phyloP scores from a whole-genome alignment of 2,888 invertebrate genomes.

The Panzeria rudis region DNA sequence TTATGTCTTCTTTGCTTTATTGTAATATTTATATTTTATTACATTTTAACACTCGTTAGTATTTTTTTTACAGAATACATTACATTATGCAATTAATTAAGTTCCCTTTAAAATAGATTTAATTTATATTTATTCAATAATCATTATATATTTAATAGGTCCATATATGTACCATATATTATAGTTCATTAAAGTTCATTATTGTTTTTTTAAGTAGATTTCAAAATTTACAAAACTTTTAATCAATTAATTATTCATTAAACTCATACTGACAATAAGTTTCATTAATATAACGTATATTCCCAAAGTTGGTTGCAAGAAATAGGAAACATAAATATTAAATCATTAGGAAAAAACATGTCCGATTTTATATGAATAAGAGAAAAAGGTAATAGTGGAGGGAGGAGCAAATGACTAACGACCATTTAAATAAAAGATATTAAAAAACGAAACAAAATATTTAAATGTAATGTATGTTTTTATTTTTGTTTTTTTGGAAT shows the following conservation, averaged over 20 bases:
- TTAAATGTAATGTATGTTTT: slow-evolving; percentile 58
- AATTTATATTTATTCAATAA: slow-evolving; percentile 25
- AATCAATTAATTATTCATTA: slow-evolving; percentile 44
- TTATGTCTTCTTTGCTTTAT: slow-evolving; percentile 53
- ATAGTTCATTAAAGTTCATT: slow-evolving; percentile 46
- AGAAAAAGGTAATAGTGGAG: background rate
- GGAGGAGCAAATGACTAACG: background rate
- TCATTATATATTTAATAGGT: slow-evolving; percentile 24
- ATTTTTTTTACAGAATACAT: slow-evolving; percentile 46
- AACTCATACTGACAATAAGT: slow-evolving; percentile 35
- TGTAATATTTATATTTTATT: slow-evolving; percentile 52
- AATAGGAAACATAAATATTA: slow-evolving; percentile 10
- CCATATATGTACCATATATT: background rate
- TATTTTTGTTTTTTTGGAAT: slow-evolving; percentile 72
- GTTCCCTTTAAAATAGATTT: slow-evolving; percentile 24
- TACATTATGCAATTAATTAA: slow-evolving; percentile 3
- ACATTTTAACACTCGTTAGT: slow-evolving; percentile 47
- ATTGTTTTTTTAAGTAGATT: slow-evolving; percentile 50
- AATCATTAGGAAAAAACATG: slow-evolving; percentile 20
- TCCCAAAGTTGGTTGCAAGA: slow-evolving; percentile 28
- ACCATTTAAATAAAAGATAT: slow-evolving; percentile 22
- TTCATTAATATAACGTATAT: background rate
- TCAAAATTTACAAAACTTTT: slow-evolving; percentile 69
- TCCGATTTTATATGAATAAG: slow-evolving; percentile 26
- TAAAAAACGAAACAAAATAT: slow-evolving; percentile 37